Base-by-base conservation (phyloP, 2,888 invertebrate genomes). In the Blomia tropicalis region DNA sequence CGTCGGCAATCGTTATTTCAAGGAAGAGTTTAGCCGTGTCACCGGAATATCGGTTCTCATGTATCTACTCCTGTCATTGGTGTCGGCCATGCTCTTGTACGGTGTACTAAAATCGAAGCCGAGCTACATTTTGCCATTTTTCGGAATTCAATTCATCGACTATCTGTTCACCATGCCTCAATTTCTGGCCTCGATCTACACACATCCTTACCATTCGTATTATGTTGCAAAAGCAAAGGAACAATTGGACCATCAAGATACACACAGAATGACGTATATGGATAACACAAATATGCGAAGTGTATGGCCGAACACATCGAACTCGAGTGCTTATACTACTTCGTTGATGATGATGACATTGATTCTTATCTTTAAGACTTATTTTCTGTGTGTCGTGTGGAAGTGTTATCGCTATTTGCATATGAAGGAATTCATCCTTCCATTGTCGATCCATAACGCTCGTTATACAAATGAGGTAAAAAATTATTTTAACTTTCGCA, bases 391-490 rank as follows among this genome's bases (percentile, higher is more conserved):
- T 47, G 60, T 65, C 19, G 60, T 65, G 19, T 65, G 65, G 65
- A 65, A 65, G 44, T 65, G 65, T 43, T 65, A 65, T 58, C 63
- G 65, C 5, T 65, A 65, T 58, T 58, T 65, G 19, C 59, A 60
- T 14, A 60, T 65, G 60, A 63, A 63, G 59, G 63, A 65, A 43
- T 30, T 65, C 19, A 31, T 58, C n/a, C 36, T 59, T 27, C 47
- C 63, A 31, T 53, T 65, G 14, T 11, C 43, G 7, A 36, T 64
- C 23, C 32, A 56, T 27, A 47, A 30, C 25, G 4, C 31, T 43
- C 27, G 31, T 22, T 31, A 22, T 19, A 31, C 23, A 19, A 23
- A 44, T 36, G 53, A 59, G 36, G 31, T 60, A 30, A 22, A 23
- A n/a, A n/a, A n/a, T n/a, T n/a, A n/a, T n/a, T n/a, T 58, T 17